Evolutionary conservation across 2,888 invertebrate genomes (phyloP), one percentile per base, ranked within the genome.

Genomic region (Xestoiulus laeticollis): DNA sequence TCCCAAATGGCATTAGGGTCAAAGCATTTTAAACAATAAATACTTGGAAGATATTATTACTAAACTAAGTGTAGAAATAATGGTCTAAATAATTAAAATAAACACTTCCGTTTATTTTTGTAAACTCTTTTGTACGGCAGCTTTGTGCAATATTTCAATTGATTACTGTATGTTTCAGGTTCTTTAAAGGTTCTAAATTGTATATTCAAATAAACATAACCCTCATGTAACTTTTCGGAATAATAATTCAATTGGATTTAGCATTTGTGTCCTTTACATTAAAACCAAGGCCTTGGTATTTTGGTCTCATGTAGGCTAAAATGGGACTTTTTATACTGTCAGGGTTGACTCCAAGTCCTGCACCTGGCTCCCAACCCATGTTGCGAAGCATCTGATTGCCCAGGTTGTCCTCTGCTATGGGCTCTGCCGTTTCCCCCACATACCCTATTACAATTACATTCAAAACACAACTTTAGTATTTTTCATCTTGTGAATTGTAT

Each of bases 361-460:
- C 89, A 14, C 91, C 91, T 3, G 91, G 91, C 33, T 90, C 89
- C 92, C 91, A 92, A 83, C 91, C 91, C 91, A 91, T 91, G 87
- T 86, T 90, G 89, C 91, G 91, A 43, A 91, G 89, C 90, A 92
- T 91, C 84, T 90, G 90, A 89, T 90, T 91, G 8, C 91, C 92
- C 85, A 91, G 90, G 89, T 91, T 91, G 82, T 89, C 88, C 38
- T 91, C 91, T 22, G 91, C 90, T 43, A 92, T 91, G 8, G 91
- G 91, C 3, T 90, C 90, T 14, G 91, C 90, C 38, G 89, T 88
- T 8, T 89, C 89, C 26, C 90, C 90, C 44, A 90, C 89, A 87
- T 89, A 89, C 83, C 89, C 90, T 90, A 89, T 33, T 85, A 0
- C 3, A 30, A 33, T 38, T n/a, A n/a, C 4, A 59, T 59, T 59